Evolutionary conservation across 2,113 vertebrate species (phyloP).

Genomic region (Protomyctophum bolini): DNA sequence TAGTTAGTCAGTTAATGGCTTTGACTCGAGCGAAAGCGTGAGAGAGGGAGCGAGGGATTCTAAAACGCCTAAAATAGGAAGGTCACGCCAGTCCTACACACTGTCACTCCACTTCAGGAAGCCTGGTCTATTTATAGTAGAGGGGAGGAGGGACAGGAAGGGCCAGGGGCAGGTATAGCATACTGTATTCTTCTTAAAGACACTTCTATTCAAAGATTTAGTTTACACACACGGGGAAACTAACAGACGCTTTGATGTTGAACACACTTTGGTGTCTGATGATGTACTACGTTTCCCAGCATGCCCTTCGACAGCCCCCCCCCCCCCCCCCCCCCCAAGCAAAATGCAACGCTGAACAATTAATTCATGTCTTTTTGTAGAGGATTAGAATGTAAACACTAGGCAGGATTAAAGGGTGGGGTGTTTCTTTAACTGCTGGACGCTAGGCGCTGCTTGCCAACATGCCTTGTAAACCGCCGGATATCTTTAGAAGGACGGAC

Average conservation of each 20-base stretch:
- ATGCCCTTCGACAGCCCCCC: too few species aligned
- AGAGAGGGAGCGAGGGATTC: constrained; percentile 24
- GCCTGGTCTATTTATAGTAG: constrained; percentile 42
- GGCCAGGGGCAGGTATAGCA: constrained; percentile 33
- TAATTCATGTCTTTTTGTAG: too few species aligned
- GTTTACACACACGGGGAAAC: too few species aligned
- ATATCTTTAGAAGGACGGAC: constrained; percentile 9
- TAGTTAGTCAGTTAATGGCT: too few species aligned
- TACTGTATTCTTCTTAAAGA: neutral
- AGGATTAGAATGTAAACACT: neutral
- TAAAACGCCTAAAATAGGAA: constrained; percentile 65
- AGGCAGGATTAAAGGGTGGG: neutral
- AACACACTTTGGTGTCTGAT: too few species aligned
- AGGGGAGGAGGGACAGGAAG: neutral
- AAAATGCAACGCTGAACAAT: too few species aligned
- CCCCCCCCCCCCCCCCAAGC: too few species aligned
- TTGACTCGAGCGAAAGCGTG: neutral
- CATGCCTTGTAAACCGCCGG: constrained; percentile 21
- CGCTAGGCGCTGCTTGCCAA: neutral
- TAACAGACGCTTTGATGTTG: too few species aligned
- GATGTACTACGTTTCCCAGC: too few species aligned
- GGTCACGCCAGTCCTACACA: constrained; percentile 16
- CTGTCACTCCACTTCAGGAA: neutral
- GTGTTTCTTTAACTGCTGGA: neutral
- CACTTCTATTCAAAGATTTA: too few species aligned